Percentiles rank a stretch among this genome's conserved stretches.
Conservation (phyloP, 2,888 invertebrate species). For the Lathronympha strigana region DNA sequence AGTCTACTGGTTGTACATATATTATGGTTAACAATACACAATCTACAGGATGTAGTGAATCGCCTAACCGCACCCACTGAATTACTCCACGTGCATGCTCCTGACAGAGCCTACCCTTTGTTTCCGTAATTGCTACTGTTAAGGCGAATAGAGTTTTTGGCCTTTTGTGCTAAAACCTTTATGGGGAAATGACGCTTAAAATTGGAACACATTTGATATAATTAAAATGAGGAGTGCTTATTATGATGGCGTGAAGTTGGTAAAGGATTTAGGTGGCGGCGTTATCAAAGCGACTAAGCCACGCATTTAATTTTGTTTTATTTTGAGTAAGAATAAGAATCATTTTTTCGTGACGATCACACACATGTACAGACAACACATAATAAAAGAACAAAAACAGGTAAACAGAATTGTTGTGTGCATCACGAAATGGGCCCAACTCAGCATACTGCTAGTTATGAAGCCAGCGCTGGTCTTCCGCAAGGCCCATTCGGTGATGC, state of each 20-base stretch:
- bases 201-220: constrained; percentile 22
- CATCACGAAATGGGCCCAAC: no score
- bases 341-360: no score
- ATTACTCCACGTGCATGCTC: constrained; percentile 37
- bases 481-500: no score
- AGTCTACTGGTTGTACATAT: background rate
- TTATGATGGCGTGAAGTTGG: background rate
- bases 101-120: constrained; percentile 44
- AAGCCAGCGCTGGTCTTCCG: no score
- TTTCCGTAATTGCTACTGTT: constrained; percentile 45
- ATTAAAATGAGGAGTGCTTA: constrained; percentile 15
- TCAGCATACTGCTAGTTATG: no score
- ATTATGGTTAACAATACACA: background rate
- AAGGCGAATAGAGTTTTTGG: constrained; percentile 38
- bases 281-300: background rate
- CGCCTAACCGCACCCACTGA: constrained; percentile 31
- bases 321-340: no score
- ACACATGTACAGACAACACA: no score
- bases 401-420: no score
- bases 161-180: constrained; percentile 31
- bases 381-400: no score
- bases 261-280: background rate
- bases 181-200: constrained; percentile 26
- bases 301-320: no score
- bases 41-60: background rate